phyloP scores from a whole-genome alignment of 30 jellyfish, hydroid and myxozoan genomes.

The Hydractinia symbiolongicarpus region DNA sequence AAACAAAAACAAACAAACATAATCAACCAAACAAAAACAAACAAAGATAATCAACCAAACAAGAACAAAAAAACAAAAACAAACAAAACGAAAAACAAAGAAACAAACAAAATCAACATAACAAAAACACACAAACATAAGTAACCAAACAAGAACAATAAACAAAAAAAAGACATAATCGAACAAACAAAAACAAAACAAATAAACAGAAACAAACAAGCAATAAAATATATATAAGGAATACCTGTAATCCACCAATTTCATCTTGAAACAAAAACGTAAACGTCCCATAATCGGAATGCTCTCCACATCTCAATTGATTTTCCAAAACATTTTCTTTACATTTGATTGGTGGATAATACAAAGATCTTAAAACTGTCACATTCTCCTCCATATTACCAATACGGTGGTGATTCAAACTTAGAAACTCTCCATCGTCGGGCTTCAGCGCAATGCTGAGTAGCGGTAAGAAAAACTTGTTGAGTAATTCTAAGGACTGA shows the following conservation, averaged over 20 bases:
- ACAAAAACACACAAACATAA: too few species aligned
- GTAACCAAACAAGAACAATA: too few species aligned
- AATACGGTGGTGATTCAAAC: background rate
- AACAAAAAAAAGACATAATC: too few species aligned
- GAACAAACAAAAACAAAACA: too few species aligned
- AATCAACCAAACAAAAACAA: too few species aligned
- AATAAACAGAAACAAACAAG: background rate
- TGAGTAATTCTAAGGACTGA: too few species aligned
- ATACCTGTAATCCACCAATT: conserved; percentile 43
- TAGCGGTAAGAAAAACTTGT: background rate
- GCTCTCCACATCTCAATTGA: conserved; percentile 41
- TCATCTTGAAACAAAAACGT: conserved; percentile 34
- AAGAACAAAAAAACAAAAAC: too few species aligned
- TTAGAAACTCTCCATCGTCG: conserved; percentile 19
- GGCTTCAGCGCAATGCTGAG: background rate
- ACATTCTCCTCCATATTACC: conserved; percentile 14
- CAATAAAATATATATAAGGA: background rate
- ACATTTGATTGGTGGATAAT: conserved; percentile 22
- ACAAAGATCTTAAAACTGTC: conserved; percentile 11
- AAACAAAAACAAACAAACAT: too few species aligned
- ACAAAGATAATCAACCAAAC: too few species aligned
- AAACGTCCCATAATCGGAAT: conserved; percentile 37
- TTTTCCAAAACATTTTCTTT: background rate
- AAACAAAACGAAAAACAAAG: too few species aligned
- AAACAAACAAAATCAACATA: too few species aligned